Evolutionary conservation across 2,113 vertebrate genomes (phyloP).

Genomic region (Spheniscus mendiculus): DNA sequence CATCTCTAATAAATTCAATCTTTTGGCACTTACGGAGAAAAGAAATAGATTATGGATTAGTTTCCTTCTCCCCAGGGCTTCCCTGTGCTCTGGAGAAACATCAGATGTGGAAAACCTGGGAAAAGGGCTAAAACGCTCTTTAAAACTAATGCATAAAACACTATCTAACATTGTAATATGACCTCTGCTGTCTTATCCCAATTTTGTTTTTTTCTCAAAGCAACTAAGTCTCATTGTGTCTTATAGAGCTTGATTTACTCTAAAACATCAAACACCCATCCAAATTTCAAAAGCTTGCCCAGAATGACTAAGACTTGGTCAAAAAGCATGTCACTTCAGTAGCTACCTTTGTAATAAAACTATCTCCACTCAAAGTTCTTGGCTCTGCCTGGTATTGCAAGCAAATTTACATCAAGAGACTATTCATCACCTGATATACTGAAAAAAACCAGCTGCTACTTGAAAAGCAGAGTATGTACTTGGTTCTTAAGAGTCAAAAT

Average conservation of each 20-base stretch:
- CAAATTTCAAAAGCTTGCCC: neutral
- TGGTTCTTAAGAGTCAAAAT: neutral
- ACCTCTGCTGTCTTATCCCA: neutral
- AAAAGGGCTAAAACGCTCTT: neutral
- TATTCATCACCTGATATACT: neutral
- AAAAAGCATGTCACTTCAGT: neutral
- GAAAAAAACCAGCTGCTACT: neutral
- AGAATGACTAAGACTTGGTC: neutral
- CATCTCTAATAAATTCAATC: neutral
- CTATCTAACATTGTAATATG: neutral
- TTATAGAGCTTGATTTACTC: neutral
- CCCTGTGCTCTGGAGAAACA: neutral
- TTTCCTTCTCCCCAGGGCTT: neutral
- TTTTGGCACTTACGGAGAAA: neutral
- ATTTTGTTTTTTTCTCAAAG: neutral
- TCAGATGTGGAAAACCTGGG: neutral
- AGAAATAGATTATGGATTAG: neutral
- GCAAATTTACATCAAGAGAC: neutral
- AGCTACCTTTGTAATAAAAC: neutral
- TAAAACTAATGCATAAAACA: neutral
- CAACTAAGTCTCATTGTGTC: neutral
- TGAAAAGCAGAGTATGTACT: neutral
- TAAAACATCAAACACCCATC: rapidly evolving
- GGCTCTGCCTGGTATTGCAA: neutral
- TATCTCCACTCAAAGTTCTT: neutral